Base-by-base conservation (phyloP, 2,797 vertebrate species). In the Crocidura indochinensis region DNA sequence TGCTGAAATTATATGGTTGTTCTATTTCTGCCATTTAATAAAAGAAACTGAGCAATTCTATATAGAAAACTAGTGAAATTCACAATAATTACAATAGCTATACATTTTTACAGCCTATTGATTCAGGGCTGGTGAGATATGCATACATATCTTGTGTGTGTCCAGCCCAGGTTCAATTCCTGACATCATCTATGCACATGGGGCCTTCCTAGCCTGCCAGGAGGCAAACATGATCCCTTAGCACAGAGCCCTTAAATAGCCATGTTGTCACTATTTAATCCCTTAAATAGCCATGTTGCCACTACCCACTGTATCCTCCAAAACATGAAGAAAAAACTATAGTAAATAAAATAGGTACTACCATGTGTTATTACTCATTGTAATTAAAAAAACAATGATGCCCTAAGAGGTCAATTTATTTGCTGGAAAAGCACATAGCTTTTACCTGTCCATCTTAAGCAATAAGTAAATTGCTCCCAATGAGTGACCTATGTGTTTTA, bases 41-140 rank as follows among this genome's bases (percentile, higher is more conserved):
- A 87, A 78, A 29, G 46, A 77, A 2, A 1, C 74, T 90, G 27
- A 79, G 0, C n/a, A 14, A 74, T 88, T 90, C 78, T 94, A 80
- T 3, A 74, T 78, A 60, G 20, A 15, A 74, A 7, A 74, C 67
- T 89, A 77, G 56, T 60, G 19, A 92, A 92, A 81, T 81, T 31
- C 44, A 9, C 78, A 89, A 74, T 12, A 67, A 15, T 56, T 53
- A 75, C 64, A 17, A n/a, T 8, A 78, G 14, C 19, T n/a, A 75
- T 60, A 78, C 38, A 60, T 60, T 60, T 60, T 19, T 67, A 75
- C 74, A 27, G 72, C 72, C 87, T 73, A 82, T 73, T 75, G 81
- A 84, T 44, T 75, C 19, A 67, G 27, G 56, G 17, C 56, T 60
- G 56, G 56, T 19, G 56, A 60, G 56, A 19, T 17, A 60, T 19